These are phyloP conservation scores for Aldrovandia affinis DNA, from an alignment of 2,797 vertebrate genomes.

Conservation along the genomic window DNA sequence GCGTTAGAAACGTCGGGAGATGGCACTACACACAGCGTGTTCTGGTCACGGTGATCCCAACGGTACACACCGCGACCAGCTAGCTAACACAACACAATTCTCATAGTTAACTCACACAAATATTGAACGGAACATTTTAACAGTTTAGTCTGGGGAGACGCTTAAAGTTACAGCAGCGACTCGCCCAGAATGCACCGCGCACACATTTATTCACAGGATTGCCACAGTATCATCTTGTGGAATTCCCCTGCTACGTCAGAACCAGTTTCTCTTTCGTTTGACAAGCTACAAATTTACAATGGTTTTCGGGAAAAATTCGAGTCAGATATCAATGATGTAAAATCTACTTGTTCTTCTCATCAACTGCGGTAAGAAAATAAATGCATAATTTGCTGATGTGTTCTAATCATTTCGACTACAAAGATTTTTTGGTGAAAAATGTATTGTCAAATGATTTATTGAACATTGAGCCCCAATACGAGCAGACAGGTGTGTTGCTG, in stretches of 20 bases:
- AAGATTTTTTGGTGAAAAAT: background rate
- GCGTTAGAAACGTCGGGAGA: no score
- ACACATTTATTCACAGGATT: no score
- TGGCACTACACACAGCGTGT: no score
- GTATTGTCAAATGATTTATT: background rate
- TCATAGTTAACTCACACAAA: no score
- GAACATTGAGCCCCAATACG: background rate
- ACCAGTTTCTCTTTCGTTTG: background rate
- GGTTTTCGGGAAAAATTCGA: background rate
- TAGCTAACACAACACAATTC: no score
- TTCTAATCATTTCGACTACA: background rate
- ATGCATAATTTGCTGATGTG: background rate
- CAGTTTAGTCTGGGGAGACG: no score
- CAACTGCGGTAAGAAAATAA: background rate
- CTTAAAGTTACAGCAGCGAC: no score
- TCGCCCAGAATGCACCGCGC: no score
- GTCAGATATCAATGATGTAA: background rate
- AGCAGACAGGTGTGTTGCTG: constrained; percentile 45
- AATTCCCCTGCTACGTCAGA: background rate
- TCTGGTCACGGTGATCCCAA: no score
- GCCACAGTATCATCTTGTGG: no score
- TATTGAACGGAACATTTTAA: no score
- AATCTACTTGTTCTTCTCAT: background rate
- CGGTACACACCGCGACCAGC: no score
- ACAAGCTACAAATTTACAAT: background rate